A percentile compares a stretch with the other conserved stretches of the same genome.
Conservation (phyloP, 2,797 vertebrate genomes). For the Crotalus adamanteus region DNA sequence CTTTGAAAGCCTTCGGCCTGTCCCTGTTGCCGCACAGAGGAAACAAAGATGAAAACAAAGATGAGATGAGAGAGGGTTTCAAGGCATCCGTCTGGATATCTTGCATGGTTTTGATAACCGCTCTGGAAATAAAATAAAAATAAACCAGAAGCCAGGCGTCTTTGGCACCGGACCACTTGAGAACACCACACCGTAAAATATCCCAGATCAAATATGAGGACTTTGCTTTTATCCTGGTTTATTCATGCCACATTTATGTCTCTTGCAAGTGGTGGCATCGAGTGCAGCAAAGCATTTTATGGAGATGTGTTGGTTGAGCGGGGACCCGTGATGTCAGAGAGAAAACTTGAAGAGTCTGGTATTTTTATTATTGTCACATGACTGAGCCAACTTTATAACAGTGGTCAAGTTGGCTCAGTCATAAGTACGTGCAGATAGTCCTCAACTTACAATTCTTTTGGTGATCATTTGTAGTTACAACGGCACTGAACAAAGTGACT, state of each 20-base stretch:
- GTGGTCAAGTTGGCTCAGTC: too few species aligned
- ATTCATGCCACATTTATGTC: neutral
- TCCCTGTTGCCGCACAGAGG: slow-evolving; percentile 51
- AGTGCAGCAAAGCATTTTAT: too few species aligned
- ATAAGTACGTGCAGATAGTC: too few species aligned
- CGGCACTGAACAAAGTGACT: too few species aligned
- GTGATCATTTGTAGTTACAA: too few species aligned
- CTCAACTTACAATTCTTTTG: too few species aligned
- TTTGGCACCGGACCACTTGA: neutral
- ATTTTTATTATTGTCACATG: too few species aligned
- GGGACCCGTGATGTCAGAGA: too few species aligned
- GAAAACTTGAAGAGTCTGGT: too few species aligned
- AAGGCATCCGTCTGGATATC: accelerated
- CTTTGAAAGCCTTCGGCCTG: slow-evolving; percentile 43
- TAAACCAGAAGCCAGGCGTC: neutral
- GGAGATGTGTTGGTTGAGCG: too few species aligned
- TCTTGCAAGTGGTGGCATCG: neutral
- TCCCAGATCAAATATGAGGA: neutral
- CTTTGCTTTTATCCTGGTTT: neutral
- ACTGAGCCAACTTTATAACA: too few species aligned
- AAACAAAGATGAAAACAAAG: neutral
- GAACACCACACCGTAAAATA: neutral
- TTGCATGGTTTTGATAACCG: neutral
- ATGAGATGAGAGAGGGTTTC: neutral
- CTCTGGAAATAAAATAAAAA: neutral